These are phyloP conservation scores for Pachydiplax longipennis DNA, from an alignment of 2,888 invertebrate species.

Conservation along the genomic window DNA sequence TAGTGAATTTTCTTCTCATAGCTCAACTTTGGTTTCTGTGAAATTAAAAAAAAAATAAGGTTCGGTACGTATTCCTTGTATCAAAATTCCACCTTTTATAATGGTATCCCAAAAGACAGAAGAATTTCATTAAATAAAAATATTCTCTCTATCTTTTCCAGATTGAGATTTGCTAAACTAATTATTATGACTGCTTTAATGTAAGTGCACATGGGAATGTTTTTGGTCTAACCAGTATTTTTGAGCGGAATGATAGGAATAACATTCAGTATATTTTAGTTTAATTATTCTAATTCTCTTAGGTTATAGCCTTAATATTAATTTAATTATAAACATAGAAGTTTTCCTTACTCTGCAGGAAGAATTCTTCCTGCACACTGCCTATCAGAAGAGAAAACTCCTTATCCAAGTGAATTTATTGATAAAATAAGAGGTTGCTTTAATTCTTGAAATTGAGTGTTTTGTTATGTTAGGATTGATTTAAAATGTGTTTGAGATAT, in stretches of 20 bases:
- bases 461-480: neutral
- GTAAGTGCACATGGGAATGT: constrained; percentile 29
- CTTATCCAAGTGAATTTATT: neutral
- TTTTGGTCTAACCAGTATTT: constrained; percentile 40
- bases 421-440: neutral
- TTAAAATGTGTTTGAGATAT: neutral
- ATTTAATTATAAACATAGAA: neutral
- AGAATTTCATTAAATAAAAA: constrained; percentile 29
- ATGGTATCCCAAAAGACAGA: neutral
- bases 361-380: constrained; percentile 10
- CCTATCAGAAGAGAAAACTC: neutral
- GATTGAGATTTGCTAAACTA: constrained; percentile 39
- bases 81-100: neutral
- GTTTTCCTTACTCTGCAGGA: neutral
- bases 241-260: constrained; percentile 30
- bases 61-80: neutral
- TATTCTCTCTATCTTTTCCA: constrained; percentile 45
- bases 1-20: neutral
- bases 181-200: constrained; percentile 39
- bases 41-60: neutral
- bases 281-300: neutral
- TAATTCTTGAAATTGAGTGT: neutral
- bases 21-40: neutral
- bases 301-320: neutral
- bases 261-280: constrained; percentile 3